These are phyloP conservation scores for Lithophane leautieri DNA, from an alignment of 2,888 invertebrate genomes.

Conservation along the genomic window DNA sequence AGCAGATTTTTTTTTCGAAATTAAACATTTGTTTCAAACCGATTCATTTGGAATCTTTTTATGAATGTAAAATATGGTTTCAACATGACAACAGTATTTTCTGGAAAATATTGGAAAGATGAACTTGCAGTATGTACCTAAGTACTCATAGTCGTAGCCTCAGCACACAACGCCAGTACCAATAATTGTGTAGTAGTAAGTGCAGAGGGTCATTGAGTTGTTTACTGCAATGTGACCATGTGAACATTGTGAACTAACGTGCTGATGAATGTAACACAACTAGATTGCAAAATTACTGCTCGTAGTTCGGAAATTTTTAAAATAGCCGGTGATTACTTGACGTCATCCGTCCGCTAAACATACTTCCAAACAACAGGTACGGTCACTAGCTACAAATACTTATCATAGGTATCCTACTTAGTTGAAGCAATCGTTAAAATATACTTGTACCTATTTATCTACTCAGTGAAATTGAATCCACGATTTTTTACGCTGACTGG, in stretches of 20 bases:
- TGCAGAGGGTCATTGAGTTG: slow-evolving; percentile 36
- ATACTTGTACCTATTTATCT: background rate
- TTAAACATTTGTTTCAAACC: too few species aligned
- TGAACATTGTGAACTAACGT: slow-evolving; percentile 32
- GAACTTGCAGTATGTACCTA: background rate
- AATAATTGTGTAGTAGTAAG: slow-evolving; percentile 26
- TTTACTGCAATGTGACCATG: slow-evolving; percentile 43
- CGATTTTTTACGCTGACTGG: slow-evolving; percentile 43
- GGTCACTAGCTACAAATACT: slow-evolving; percentile 4
- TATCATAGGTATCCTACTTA: background rate
- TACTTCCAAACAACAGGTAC: slow-evolving; percentile 23
- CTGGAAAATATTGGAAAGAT: background rate
- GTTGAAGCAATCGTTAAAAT: background rate
- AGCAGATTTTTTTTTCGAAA: too few species aligned
- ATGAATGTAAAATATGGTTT: slow-evolving; percentile 6
- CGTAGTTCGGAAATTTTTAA: slow-evolving; percentile 52
- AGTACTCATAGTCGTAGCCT: background rate
- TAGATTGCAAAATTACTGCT: slow-evolving; percentile 52
- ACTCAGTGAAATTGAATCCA: slow-evolving; percentile 46
- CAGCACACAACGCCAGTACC: slow-evolving; percentile 5
- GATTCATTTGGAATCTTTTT: background rate
- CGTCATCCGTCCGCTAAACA: slow-evolving; percentile 45
- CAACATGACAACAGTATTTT: background rate
- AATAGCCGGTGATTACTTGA: slow-evolving; percentile 51
- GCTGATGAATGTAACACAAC: slow-evolving; percentile 46